phyloP scores from a whole-genome alignment of 2,888 invertebrate species.

The Seladonia tumulorum region DNA sequence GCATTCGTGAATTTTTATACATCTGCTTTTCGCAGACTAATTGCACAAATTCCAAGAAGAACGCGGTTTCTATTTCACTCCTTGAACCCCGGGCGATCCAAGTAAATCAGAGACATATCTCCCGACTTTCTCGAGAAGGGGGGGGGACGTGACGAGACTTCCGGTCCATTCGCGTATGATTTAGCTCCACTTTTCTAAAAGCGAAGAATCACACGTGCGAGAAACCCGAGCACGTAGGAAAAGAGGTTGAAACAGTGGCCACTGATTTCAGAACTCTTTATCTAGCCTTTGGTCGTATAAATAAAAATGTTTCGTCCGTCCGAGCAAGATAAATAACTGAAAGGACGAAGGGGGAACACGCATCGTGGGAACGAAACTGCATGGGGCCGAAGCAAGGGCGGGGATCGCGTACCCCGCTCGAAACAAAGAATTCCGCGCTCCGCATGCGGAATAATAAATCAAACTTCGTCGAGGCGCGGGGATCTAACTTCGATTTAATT shows the following conservation, averaged over 20 bases:
- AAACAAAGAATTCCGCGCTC: neutral
- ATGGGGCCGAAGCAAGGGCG: neutral
- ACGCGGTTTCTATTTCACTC: neutral
- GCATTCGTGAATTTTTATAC: no score
- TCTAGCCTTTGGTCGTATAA: neutral
- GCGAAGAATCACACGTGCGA: neutral
- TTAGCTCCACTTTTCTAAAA: neutral
- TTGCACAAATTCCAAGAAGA: no score
- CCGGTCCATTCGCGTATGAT: neutral
- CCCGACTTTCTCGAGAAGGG: neutral
- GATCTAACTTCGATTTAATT: constrained; percentile 1
- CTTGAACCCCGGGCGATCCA: neutral
- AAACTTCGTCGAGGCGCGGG: neutral
- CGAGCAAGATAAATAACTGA: constrained; percentile 1
- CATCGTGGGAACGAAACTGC: neutral
- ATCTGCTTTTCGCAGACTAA: no score
- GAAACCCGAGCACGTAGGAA: neutral
- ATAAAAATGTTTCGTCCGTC: neutral
- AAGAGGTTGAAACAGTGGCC: neutral
- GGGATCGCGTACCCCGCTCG: neutral
- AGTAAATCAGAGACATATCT: neutral
- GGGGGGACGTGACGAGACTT: neutral
- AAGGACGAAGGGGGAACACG: neutral
- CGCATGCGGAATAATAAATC: neutral
- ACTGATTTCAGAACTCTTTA: neutral